These are phyloP conservation scores for Micromussa lordhowensis DNA, from an alignment of 92 coral and sea anemone species.

Conservation along the genomic window DNA sequence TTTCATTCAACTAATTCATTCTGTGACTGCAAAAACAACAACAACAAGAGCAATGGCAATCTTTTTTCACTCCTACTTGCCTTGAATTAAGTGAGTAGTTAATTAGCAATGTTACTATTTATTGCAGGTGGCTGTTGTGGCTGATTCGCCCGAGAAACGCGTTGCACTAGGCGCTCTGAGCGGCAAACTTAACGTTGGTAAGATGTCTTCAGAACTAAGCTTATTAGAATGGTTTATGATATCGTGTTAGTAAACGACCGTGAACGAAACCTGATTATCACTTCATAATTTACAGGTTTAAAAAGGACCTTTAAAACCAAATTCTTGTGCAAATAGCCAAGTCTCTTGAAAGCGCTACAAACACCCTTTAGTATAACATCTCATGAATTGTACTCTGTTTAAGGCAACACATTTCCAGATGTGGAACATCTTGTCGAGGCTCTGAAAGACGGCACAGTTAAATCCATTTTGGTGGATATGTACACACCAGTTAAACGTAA, in stretches of 20 bases:
- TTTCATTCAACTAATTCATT: no score
- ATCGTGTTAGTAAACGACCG: neutral
- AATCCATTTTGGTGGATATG: conserved; percentile 37
- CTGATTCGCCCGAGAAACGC: conserved; percentile 43
- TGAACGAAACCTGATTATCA: neutral
- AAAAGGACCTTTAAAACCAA: neutral
- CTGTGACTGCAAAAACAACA: no score
- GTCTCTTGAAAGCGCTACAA: neutral
- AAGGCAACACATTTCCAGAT: conserved; percentile 34
- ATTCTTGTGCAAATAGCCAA: neutral
- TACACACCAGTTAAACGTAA: conserved; percentile 39
- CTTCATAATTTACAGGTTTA: neutral
- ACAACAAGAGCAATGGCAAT: no score
- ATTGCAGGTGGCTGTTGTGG: conserved; percentile 55
- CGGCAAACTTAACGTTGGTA: conserved; percentile 36
- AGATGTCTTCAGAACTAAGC: neutral
- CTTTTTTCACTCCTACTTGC: no score
- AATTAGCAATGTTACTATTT: no score
- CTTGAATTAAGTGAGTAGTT: no score
- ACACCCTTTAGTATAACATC: neutral
- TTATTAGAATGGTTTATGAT: neutral
- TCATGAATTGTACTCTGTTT: neutral
- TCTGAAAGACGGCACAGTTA: conserved; percentile 16
- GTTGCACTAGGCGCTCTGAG: conserved; percentile 38
- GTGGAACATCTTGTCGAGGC: conserved; percentile 31